These are phyloP conservation scores for Motacilla alba DNA, from an alignment of 2,113 vertebrate species.

Conservation along the genomic window DNA sequence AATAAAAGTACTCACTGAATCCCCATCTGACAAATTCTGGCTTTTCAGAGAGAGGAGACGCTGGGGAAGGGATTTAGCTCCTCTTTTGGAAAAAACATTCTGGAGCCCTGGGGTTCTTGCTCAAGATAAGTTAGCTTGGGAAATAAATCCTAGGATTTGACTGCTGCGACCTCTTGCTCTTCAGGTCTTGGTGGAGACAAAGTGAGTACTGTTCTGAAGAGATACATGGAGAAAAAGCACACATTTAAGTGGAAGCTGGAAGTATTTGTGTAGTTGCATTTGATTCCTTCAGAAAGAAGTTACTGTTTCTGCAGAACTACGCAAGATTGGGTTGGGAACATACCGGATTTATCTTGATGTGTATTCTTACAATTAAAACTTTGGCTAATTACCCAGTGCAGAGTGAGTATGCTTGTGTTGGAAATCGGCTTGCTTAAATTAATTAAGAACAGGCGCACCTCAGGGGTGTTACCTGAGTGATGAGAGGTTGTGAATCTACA, in stretches of 20 bases:
- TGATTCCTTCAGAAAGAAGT: constrained; percentile 32
- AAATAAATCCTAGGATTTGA: constrained; percentile 19
- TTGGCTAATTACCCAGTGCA: not conserved
- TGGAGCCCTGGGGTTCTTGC: not conserved
- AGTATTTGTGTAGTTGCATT: not conserved
- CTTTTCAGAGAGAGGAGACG: not conserved
- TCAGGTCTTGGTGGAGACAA: constrained; percentile 50
- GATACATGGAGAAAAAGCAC: constrained; percentile 1
- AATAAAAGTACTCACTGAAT: not conserved
- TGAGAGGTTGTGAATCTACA: not conserved
- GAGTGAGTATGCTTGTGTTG: not conserved
- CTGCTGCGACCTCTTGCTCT: not conserved
- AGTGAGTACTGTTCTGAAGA: constrained; percentile 15
- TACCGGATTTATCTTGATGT: not conserved
- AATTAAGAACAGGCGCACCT: not conserved
- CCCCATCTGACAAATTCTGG: not conserved
- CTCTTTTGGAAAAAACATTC: constrained; percentile 20
- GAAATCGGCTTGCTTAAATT: not conserved
- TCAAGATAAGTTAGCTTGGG: constrained; percentile 20
- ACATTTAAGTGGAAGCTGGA: not conserved
- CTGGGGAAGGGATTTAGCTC: not conserved
- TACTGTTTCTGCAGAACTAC: constrained; percentile 8
- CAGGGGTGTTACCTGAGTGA: not conserved
- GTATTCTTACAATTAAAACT: not conserved
- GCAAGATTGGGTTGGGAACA: not conserved